A percentile compares a stretch with the other conserved stretches of the same genome.
Evolutionary conservation across 2,888 invertebrate species (phyloP).

Genomic region (Epinotia ramella): DNA sequence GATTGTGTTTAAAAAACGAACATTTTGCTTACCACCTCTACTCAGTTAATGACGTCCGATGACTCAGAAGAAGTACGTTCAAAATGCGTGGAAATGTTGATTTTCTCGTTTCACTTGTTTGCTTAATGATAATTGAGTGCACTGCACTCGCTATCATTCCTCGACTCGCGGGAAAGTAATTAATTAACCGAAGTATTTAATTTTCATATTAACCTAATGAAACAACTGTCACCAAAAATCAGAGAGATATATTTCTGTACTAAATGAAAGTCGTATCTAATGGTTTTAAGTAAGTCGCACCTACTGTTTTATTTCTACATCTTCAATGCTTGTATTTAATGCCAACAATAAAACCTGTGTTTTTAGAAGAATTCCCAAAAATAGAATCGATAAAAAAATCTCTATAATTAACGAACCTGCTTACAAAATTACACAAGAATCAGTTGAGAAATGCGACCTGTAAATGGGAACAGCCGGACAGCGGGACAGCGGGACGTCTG

Average conservation of each 20-base stretch:
- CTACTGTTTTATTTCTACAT: neutral
- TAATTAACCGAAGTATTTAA: conserved; percentile 12
- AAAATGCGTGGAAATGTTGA: conserved; percentile 4
- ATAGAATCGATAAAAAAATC: no score
- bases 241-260: neutral
- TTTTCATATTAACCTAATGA: conserved; percentile 15
- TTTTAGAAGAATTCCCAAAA: no score
- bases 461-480: no score
- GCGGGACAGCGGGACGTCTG: no score
- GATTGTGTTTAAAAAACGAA: neutral
- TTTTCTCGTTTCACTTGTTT: conserved; percentile 7
- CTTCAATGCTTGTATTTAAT: no score
- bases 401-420: no score
- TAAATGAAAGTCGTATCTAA: no score
- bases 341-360: no score
- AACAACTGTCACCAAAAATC: conserved; percentile 7
- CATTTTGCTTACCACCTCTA: neutral
- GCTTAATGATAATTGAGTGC: conserved; percentile 25
- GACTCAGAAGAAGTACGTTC: neutral
- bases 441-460: no score
- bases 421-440: no score
- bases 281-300: no score
- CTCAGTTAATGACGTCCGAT: neutral
- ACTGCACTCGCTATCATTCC: conserved; percentile 12
- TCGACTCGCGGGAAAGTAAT: conserved; percentile 26